phyloP scores from a whole-genome alignment of 2,888 invertebrate genomes.

The Galerucella pusilla region DNA sequence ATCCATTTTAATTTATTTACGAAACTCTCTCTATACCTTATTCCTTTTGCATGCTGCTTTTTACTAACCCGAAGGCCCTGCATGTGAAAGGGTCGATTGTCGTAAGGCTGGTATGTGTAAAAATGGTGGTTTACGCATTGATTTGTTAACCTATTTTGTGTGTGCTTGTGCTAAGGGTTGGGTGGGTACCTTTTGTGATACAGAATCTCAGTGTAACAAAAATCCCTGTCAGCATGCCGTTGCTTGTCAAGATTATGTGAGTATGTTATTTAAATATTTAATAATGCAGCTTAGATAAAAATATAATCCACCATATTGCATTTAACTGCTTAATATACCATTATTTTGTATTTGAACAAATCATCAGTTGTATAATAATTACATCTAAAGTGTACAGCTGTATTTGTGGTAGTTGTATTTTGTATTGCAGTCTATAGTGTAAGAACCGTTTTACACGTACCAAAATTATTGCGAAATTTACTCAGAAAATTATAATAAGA shows the following conservation, averaged over 20 bases:
- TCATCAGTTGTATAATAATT: background rate
- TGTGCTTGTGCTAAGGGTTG: constrained; percentile 65
- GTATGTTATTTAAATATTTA: constrained; percentile 11
- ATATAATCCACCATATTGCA: background rate
- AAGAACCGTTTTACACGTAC: too few relatives aligned
- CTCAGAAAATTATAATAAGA: too few relatives aligned
- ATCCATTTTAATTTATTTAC: background rate
- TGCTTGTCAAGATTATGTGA: constrained; percentile 63
- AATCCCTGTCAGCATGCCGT: constrained; percentile 73
- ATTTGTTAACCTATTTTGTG: constrained; percentile 52
- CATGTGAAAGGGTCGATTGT: constrained; percentile 56
- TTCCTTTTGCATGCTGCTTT: constrained; percentile 47
- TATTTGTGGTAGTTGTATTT: too few relatives aligned
- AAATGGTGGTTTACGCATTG: constrained; percentile 68
- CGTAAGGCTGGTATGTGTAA: constrained; percentile 65
- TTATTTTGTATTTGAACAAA: too few relatives aligned
- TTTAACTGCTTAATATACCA: too few relatives aligned
- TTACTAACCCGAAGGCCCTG: constrained; percentile 53
- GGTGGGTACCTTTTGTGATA: constrained; percentile 59
- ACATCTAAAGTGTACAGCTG: background rate
- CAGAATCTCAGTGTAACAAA: constrained; percentile 66
- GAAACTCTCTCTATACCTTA: background rate
- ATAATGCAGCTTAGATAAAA: background rate
- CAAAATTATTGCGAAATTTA: too few relatives aligned
- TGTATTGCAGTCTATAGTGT: too few relatives aligned